Evolutionary conservation across 2,888 invertebrate species (phyloP).

Genomic region (Craniophora ligustri): DNA sequence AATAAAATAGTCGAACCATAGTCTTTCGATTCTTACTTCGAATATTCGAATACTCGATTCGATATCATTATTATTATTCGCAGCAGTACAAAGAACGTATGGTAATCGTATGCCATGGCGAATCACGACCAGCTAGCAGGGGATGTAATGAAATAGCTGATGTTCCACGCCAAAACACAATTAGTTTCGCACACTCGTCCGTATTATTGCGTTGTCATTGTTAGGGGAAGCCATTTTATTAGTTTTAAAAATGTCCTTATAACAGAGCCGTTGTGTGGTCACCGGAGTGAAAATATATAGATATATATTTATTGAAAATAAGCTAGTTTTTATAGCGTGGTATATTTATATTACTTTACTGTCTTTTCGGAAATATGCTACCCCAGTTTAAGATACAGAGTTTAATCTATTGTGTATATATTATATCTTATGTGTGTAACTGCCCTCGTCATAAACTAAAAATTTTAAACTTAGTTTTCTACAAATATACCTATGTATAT

Average conservation of each 20-base stretch:
- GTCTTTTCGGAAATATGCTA: too few relatives aligned
- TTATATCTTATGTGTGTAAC: too few relatives aligned
- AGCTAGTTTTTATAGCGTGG: too few relatives aligned
- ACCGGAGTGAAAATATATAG: slow-evolving; percentile 18
- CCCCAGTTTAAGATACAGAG: too few relatives aligned
- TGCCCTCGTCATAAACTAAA: too few relatives aligned
- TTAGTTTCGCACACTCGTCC: slow-evolving; percentile 68
- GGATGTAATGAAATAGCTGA: slow-evolving; percentile 67
- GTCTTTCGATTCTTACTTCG: too few relatives aligned
- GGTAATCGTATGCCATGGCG: slow-evolving; percentile 50
- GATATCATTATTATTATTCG: slow-evolving; percentile 35
- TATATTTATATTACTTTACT: too few relatives aligned
- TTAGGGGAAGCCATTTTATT: slow-evolving; percentile 45
- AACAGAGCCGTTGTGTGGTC: slow-evolving; percentile 29
- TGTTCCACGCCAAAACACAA: slow-evolving; percentile 66
- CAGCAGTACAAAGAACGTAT: slow-evolving; percentile 37
- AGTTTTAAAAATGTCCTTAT: slow-evolving; percentile 37
- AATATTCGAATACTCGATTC: not conserved
- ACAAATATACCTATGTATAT: too few relatives aligned
- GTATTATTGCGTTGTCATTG: slow-evolving; percentile 55
- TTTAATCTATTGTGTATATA: too few relatives aligned
- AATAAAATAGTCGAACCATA: too few relatives aligned
- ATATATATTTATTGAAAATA: too few relatives aligned
- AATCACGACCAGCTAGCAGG: slow-evolving; percentile 27
- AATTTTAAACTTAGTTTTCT: too few relatives aligned